Percentiles rank a stretch among this genome's conserved stretches.
Evolutionary conservation across 2,888 invertebrate genomes (phyloP).

Genomic region (Platerodrilus igneus): DNA sequence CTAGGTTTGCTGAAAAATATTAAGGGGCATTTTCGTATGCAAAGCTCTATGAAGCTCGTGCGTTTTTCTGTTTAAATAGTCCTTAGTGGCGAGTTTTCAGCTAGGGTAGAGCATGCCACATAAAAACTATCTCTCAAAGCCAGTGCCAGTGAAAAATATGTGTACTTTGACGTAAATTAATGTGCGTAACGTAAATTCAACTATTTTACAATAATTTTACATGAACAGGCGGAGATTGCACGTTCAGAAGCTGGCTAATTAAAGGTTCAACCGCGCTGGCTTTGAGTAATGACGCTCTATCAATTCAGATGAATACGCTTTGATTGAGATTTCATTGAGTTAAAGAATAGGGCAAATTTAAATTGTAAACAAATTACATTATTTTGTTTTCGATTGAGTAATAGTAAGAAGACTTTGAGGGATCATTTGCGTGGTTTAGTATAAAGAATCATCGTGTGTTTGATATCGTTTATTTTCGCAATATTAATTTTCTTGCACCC

Average conservation of each 20-base stretch:
- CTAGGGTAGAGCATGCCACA: slow-evolving; percentile 41
- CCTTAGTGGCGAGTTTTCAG: slow-evolving; percentile 38
- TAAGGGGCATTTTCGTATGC: slow-evolving; percentile 45
- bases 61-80: slow-evolving; percentile 47
- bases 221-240: slow-evolving; percentile 43
- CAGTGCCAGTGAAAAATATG: slow-evolving; percentile 49
- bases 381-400: no score
- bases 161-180: slow-evolving; percentile 51
- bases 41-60: slow-evolving; percentile 35
- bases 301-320: slow-evolving; percentile 41
- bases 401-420: no score
- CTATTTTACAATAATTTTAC: slow-evolving; percentile 48
- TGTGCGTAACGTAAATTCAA: slow-evolving; percentile 50
- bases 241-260: slow-evolving; percentile 38
- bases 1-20: slow-evolving; percentile 43
- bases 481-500: no score
- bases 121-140: slow-evolving; percentile 51
- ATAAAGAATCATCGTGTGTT: no score
- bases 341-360: no score
- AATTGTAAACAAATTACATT: no score
- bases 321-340: no score
- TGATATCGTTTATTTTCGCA: no score
- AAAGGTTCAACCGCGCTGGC: slow-evolving; percentile 32
- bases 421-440: no score
- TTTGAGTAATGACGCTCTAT: slow-evolving; percentile 37